Conservation (phyloP, 2,797 vertebrate genomes). For the Chiloscyllium punctatum region DNA sequence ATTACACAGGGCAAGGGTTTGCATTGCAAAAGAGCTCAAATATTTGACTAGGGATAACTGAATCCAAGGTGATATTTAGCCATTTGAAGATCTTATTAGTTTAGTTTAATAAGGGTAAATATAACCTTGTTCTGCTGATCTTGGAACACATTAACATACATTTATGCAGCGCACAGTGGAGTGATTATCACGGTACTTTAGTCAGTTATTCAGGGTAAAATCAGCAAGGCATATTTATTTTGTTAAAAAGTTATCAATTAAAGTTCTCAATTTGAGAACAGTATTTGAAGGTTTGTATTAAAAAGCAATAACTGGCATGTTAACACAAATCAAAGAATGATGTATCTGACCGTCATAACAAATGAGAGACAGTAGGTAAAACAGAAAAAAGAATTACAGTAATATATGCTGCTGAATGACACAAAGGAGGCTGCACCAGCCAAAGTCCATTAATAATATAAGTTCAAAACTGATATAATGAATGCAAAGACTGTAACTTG, state of each 20-base stretch:
- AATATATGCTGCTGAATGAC: slow-evolving; percentile 29
- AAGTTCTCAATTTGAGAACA: background rate
- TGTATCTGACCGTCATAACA: background rate
- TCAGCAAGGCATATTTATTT: slow-evolving; percentile 6
- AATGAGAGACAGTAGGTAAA: background rate
- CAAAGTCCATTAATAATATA: slow-evolving; percentile 32
- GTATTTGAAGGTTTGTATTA: background rate
- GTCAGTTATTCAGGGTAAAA: slow-evolving; percentile 12
- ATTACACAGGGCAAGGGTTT: slow-evolving; percentile 31
- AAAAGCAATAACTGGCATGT: background rate
- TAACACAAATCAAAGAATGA: slow-evolving; percentile 6
- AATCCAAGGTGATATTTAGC: slow-evolving; percentile 10
- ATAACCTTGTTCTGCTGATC: slow-evolving; percentile 26
- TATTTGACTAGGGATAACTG: slow-evolving; percentile 26
- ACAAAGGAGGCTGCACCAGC: background rate
- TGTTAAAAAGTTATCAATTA: slow-evolving; percentile 8
- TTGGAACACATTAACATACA: slow-evolving; percentile 11
- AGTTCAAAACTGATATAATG: slow-evolving; percentile 27
- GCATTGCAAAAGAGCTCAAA: slow-evolving; percentile 19
- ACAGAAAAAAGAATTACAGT: slow-evolving; percentile 1
- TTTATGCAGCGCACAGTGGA: background rate
- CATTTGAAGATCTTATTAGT: slow-evolving; percentile 19
- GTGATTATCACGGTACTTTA: slow-evolving; percentile 1
- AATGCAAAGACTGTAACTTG: background rate
- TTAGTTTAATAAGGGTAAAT: slow-evolving; percentile 32